Percentiles rank a stretch among this genome's conserved stretches.
These are phyloP conservation scores for Cyprichromis sp. DNA, from an alignment of 2,113 vertebrate genomes.

Conservation along the genomic window DNA sequence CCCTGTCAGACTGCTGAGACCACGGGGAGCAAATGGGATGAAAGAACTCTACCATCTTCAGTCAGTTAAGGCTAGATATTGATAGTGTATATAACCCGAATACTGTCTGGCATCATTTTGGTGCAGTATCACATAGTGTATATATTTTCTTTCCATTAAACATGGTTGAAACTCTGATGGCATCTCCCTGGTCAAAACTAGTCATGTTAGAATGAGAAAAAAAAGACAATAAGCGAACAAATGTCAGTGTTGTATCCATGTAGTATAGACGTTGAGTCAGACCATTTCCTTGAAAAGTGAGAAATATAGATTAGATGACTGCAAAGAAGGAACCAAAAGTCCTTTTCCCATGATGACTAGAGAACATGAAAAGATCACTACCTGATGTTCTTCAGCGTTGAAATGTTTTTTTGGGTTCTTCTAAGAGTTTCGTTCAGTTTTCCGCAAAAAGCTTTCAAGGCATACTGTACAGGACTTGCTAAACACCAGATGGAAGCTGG, in stretches of 20 bases:
- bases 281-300: background rate
- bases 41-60: background rate
- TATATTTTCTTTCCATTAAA: background rate
- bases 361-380: background rate
- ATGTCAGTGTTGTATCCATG: background rate
- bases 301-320: background rate
- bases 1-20: slow-evolving; percentile 32
- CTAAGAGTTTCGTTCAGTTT: background rate
- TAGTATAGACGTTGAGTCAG: background rate
- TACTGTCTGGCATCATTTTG: background rate
- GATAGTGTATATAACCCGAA: background rate
- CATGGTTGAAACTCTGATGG: background rate
- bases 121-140: background rate
- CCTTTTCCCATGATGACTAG: fast-evolving
- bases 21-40: slow-evolving; percentile 26
- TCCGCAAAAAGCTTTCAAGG: background rate
- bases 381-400: fast-evolving
- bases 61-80: background rate
- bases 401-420: background rate
- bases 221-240: background rate
- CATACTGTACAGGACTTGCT: background rate
- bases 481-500: background rate
- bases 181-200: background rate
- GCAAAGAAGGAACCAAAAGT: background rate
- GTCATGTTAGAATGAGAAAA: background rate